phyloP scores from a whole-genome alignment of 2,113 vertebrate species.

The Rhynchomys soricoides region DNA sequence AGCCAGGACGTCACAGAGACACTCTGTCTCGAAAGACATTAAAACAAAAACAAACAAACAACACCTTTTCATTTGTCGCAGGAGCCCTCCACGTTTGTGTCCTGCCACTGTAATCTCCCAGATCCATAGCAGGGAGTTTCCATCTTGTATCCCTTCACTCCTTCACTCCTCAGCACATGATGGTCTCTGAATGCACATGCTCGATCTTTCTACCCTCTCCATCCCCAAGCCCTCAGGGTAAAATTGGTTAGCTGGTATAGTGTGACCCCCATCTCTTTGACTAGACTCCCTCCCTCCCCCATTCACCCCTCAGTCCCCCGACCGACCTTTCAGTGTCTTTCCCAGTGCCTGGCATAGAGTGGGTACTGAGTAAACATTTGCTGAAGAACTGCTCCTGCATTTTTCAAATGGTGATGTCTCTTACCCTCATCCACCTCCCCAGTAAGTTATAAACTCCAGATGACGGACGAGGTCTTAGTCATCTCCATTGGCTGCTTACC shows the following conservation, averaged over 20 bases:
- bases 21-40: background rate
- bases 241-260: background rate
- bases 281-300: background rate
- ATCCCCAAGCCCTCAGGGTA: background rate
- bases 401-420: conserved; percentile 10
- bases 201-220: background rate
- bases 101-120: background rate
- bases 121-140: background rate
- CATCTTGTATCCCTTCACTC: background rate
- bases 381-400: background rate
- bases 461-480: background rate
- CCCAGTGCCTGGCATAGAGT: background rate
- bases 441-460: background rate
- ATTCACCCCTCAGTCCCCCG: background rate
- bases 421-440: background rate
- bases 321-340: background rate
- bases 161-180: background rate
- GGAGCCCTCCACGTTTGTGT: background rate
- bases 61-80: background rate
- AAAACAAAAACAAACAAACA: background rate
- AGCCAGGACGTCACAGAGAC: background rate
- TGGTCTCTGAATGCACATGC: background rate
- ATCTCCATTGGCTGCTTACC: background rate
- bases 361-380: background rate
- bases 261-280: background rate